Percentiles rank a stretch among this genome's conserved stretches.
phyloP scores from a whole-genome alignment of 2,888 invertebrate species.

The Amphipyra berbera region DNA sequence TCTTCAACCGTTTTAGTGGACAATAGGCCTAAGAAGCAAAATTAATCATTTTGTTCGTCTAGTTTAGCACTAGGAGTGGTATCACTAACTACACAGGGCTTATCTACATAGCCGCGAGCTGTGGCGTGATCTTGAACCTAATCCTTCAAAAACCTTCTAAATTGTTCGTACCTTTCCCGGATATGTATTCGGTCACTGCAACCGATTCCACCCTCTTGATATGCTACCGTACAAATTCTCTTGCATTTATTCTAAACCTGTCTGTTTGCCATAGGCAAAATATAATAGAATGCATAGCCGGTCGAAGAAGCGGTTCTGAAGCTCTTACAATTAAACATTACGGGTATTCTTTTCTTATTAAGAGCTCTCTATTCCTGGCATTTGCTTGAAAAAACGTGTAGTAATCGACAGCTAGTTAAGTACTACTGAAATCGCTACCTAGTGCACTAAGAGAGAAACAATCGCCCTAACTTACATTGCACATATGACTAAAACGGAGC shows the following conservation, averaged over 20 bases:
- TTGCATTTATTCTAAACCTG: background rate
- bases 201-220: conserved; percentile 29
- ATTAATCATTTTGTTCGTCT: conserved; percentile 57
- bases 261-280: background rate
- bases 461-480: too few relatives aligned
- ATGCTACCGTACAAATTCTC: conserved; percentile 32
- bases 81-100: conserved; percentile 62
- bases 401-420: background rate
- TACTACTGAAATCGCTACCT: background rate
- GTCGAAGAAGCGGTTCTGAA: background rate
- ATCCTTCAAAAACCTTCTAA: background rate
- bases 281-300: background rate
- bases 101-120: conserved; percentile 63
- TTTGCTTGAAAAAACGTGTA: too few relatives aligned
- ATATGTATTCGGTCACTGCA: conserved; percentile 24
- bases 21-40: conserved; percentile 54
- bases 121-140: conserved; percentile 44
- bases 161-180: background rate
- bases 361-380: too few relatives aligned
- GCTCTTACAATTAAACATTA: background rate
- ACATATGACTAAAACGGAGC: too few relatives aligned
- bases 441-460: background rate
- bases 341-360: too few relatives aligned
- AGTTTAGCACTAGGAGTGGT: conserved; percentile 66
- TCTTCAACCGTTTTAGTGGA: conserved; percentile 32